Base-by-base conservation (phyloP, 2,888 invertebrate species). In the Tetropium fuscum region DNA sequence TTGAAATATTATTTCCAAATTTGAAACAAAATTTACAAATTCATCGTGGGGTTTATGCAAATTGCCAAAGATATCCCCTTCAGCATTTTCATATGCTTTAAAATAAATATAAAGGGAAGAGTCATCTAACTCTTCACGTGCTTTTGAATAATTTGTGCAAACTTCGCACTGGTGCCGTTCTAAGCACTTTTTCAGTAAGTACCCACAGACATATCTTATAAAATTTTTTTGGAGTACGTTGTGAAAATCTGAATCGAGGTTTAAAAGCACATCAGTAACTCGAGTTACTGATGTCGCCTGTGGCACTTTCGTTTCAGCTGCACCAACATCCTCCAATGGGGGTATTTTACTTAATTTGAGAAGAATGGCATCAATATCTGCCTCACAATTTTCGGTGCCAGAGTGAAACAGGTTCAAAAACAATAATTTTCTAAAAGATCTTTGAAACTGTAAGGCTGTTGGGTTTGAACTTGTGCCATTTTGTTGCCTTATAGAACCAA, bases 181-280 rank as follows among this genome's bases (percentile, higher is more conserved):
- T 11, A 6, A 3, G 4, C 13, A 18, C 18, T 40, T 40, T 8
- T 40, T 40, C 18, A 40, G 7, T 1, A 40, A 8, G 10, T 40
- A 40, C 10, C 40, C 40, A 40, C 40, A 40, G n/a, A 40, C 20
- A 10, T 40, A 40, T 20, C 20, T 40, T 4, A 40, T 19, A 40
- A 40, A 40, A 40, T 40, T 40, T 7, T 40, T 40, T 20, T 40
- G 40, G n/a, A 40, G 40, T 27, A 27, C 27, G 7, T 34, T 6
- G 34, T 34, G 34, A 36, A 36, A 36, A 36, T 36, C 15, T 15
- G 36, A 36, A 36, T 36, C 36, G 15, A 36, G 36, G 13, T 7
- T 36, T 36, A 36, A 36, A 36, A 27, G 16, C 36, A 15, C 36
- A 36, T 13, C 13, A 36, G 36, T 36, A 13, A 36, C 36, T 36